phyloP scores from a whole-genome alignment of 2,888 invertebrate genomes.

The Harpalus rufipes region DNA sequence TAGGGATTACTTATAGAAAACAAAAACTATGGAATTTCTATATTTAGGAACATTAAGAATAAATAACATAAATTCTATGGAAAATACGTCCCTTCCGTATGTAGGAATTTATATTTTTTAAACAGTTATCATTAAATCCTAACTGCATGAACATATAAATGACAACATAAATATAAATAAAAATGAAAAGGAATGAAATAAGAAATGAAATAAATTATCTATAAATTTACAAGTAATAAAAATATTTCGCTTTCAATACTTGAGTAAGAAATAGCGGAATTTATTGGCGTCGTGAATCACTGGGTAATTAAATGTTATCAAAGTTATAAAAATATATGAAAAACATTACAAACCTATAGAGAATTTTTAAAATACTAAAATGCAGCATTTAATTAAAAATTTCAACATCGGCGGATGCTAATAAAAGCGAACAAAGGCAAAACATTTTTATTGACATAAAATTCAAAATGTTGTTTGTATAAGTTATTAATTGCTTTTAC shows the following conservation, averaged over 20 bases:
- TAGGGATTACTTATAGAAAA: too few relatives aligned
- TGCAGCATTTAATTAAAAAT: conserved; percentile 43
- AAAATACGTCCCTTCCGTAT: too few relatives aligned
- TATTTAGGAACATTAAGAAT: too few relatives aligned
- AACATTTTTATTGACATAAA: conserved; percentile 50
- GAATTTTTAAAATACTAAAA: conserved; percentile 15
- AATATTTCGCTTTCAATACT: not conserved
- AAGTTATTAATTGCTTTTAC: conserved; percentile 50
- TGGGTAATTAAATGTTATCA: not conserved
- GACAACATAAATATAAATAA: not conserved
- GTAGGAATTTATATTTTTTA: too few relatives aligned
- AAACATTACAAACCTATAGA: not conserved
- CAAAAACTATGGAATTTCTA: too few relatives aligned
- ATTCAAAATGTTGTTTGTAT: conserved; percentile 36
- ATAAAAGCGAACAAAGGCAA: conserved; percentile 47
- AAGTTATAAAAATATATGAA: not conserved
- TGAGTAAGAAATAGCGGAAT: not conserved
- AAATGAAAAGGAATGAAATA: not conserved
- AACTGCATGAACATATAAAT: too few relatives aligned
- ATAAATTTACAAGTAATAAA: not conserved
- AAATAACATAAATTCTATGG: too few relatives aligned
- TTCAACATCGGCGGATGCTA: not conserved
- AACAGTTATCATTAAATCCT: too few relatives aligned
- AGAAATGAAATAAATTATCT: not conserved
- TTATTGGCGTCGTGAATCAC: not conserved